Conservation (phyloP, 2,113 vertebrate genomes). For the Lophotis ruficrista region DNA sequence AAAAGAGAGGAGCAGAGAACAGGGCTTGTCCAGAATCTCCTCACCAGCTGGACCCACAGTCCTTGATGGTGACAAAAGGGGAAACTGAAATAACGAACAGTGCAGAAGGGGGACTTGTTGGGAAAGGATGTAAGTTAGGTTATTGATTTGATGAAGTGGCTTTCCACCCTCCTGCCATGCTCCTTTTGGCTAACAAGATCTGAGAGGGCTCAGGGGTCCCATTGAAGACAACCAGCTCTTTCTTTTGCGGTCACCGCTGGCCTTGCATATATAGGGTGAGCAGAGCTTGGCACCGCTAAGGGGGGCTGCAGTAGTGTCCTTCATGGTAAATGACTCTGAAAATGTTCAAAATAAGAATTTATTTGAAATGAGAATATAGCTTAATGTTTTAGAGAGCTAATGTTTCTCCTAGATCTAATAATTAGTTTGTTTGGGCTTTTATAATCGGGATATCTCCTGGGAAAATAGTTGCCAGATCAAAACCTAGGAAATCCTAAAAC, state of each 20-base stretch:
- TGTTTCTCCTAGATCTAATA: background rate
- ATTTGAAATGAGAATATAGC: background rate
- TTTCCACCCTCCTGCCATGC: background rate
- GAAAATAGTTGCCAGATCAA: background rate
- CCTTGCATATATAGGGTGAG: background rate
- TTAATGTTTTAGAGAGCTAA: background rate
- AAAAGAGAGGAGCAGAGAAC: background rate
- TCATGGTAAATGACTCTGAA: background rate
- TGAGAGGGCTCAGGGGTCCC: background rate
- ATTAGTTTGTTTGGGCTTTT: too few species aligned
- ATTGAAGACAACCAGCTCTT: background rate
- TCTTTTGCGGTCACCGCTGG: background rate
- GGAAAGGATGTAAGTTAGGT: background rate
- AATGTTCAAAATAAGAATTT: background rate
- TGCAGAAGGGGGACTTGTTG: background rate
- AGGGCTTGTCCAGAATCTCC: background rate
- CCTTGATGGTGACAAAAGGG: background rate
- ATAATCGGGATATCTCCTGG: background rate
- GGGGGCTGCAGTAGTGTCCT: background rate
- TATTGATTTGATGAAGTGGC: background rate
- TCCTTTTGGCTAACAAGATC: background rate
- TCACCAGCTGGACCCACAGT: background rate
- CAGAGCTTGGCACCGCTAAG: too few species aligned
- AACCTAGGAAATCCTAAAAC: background rate
- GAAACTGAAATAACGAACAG: background rate